These are phyloP conservation scores for Platichthys flesus DNA, from an alignment of 2,113 vertebrate species.

Conservation along the genomic window DNA sequence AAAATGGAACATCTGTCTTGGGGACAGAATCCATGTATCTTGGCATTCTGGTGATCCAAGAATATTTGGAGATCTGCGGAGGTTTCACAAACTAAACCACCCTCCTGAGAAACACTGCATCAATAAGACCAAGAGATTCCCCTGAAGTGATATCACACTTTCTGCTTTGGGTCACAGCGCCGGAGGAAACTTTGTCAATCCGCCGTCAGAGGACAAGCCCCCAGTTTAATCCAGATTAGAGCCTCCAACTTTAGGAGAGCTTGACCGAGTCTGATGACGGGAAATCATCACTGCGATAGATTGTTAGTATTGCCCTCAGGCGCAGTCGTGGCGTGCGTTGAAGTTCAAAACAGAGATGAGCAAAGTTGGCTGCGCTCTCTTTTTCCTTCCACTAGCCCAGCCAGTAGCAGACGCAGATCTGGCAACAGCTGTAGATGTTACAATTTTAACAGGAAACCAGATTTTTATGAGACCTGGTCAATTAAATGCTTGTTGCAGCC, in stretches of 20 bases:
- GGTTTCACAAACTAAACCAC: background rate
- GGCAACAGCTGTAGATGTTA: background rate
- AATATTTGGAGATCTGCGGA: background rate
- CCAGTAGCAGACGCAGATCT: conserved; percentile 23
- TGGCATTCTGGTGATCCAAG: background rate
- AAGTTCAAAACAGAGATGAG: conserved; percentile 20
- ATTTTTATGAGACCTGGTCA: background rate
- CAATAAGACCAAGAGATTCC: conserved; percentile 3
- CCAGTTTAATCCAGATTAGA: conserved; percentile 2
- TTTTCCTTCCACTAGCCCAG: conserved; percentile 9
- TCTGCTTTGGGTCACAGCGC: background rate
- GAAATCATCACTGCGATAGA: conserved; percentile 9
- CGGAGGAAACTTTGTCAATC: too few species aligned
- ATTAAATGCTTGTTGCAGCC: background rate
- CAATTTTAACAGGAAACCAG: background rate
- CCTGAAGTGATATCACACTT: background rate
- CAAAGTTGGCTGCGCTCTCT: conserved; percentile 9
- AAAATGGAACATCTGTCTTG: background rate
- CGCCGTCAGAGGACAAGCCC: background rate
- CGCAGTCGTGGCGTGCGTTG: background rate
- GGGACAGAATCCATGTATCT: background rate
- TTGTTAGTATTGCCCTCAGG: conserved; percentile 16
- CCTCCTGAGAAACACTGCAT: background rate
- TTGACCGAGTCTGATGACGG: conserved; percentile 19
- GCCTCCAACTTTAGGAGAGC: too few species aligned